Base-by-base conservation (phyloP, 2,113 vertebrate species). In the Tachysurus vachellii region DNA sequence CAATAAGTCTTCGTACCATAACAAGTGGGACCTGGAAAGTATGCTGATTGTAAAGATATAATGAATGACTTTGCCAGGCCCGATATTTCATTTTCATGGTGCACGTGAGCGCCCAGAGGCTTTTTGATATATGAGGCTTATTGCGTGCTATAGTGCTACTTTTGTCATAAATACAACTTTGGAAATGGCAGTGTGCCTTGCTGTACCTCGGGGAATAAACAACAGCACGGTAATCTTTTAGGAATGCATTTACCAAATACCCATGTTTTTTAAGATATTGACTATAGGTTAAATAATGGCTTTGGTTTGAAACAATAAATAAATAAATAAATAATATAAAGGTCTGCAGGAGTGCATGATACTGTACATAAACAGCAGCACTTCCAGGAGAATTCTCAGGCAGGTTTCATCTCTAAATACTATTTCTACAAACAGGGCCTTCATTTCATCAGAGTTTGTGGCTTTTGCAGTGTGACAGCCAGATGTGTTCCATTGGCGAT, bases 401-500 rank as follows among this genome's bases (percentile, higher is more conserved):
- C 36, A 77, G 47, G 26, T 7, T 28, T 47, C 4, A 66, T 79
- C 73, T 8, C 28, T 71, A 21, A 5, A 80, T 11, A 13, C 42
- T 11, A n/a, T 44, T 59, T 61, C 79, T 21, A 80, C 54, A 23
- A 11, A 80, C n/a, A 21, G 19, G 42, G 31, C n/a, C 28, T 62
- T 85, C 89, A 87, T 85, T 90, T 89, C 89, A 90, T 91, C 71
- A 81, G 62, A 16, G 89, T 88, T 85, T 83, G 50, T 28, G 47
- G 77, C 61, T 90, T 88, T 94, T 92, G 93, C 14, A 96, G 96
- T 94, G 93, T 94, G 95, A 94, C 96, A 96, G 94, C 95, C 97
- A 99, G 96, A 97, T 97, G 97, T 96, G 93, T 88, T 83, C 91
- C 94, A 89, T 11, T 57, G 77, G 8, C 57, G 57, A 36, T 97